Evolutionary conservation across 1,140 invertebrate genomes (phyloP).

Genomic region (Pseudomyrmex cubaensis): DNA sequence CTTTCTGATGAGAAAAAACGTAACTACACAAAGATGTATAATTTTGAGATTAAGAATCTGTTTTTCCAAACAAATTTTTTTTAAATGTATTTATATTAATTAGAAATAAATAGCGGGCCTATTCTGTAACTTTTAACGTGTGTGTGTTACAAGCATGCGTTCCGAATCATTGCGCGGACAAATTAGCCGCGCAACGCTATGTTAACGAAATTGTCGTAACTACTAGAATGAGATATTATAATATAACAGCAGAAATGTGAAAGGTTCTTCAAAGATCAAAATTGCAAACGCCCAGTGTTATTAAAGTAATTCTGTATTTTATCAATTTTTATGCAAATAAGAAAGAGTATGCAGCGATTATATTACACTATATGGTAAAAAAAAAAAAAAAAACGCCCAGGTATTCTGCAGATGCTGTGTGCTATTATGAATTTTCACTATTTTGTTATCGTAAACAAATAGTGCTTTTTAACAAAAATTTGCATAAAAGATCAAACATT

Average conservation of each 20-base stretch:
- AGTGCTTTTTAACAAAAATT: conserved; percentile 21
- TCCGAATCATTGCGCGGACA: no score
- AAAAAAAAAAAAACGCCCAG: background rate
- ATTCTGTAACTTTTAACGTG: no score
- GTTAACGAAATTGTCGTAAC: no score
- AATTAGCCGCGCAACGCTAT: no score
- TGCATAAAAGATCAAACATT: background rate
- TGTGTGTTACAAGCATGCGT: no score
- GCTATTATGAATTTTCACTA: conserved; percentile 10
- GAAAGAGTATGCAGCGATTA: background rate
- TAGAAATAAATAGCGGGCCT: background rate
- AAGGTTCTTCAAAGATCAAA: background rate
- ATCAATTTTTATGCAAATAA: conserved; percentile 29
- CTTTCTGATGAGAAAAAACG: background rate
- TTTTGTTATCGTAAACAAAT: conserved; percentile 1
- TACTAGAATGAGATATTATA: no score
- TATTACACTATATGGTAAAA: conserved; percentile 22
- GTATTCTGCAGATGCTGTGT: conserved; percentile 1
- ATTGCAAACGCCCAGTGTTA: background rate
- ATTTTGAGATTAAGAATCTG: background rate
- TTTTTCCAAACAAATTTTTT: background rate
- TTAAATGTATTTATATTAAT: background rate
- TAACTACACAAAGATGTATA: background rate
- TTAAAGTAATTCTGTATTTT: conserved; percentile 49
- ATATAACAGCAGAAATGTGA: background rate